Percentiles rank a stretch among this genome's conserved stretches.
phyloP scores from a whole-genome alignment of 1,140 invertebrate species.

The Drosophila takahashii region DNA sequence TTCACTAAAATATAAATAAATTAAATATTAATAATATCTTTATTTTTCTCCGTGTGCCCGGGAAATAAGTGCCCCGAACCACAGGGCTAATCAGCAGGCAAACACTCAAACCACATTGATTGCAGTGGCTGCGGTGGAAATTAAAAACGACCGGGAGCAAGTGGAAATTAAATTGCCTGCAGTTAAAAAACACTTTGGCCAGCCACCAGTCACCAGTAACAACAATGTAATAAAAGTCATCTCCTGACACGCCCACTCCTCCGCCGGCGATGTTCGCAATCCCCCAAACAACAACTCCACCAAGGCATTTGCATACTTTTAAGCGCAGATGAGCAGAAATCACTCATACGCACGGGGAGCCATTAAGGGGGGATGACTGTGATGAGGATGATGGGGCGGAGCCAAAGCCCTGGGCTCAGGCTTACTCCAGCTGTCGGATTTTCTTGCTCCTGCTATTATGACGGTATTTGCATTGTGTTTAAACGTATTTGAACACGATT shows the following conservation, averaged over 20 bases:
- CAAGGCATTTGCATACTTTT: constrained; percentile 80
- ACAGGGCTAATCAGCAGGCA: constrained; percentile 59
- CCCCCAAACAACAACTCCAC: constrained; percentile 28
- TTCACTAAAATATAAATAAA: no score
- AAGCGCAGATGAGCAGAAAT: constrained; percentile 75
- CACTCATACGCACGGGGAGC: constrained; percentile 75
- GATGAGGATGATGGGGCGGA: constrained; percentile 44
- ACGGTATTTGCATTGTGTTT: constrained; percentile 84
- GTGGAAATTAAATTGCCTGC: constrained; percentile 80
- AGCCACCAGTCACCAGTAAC: constrained; percentile 30
- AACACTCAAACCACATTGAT: constrained; percentile 62
- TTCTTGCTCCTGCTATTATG: constrained; percentile 69
- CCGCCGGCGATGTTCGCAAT: constrained; percentile 1
- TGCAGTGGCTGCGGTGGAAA: constrained; percentile 49
- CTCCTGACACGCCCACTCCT: constrained; percentile 56
- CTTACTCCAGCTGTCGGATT: constrained; percentile 67
- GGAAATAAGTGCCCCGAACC: constrained; percentile 25
- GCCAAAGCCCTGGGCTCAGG: constrained; percentile 50
- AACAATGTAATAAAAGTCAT: constrained; percentile 70
- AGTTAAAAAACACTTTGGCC: constrained; percentile 76
- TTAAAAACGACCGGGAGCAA: constrained; percentile 57
- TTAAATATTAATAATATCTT: background rate
- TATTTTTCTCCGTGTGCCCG: constrained; percentile 4
- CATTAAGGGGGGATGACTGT: constrained; percentile 33
- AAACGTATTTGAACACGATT: constrained; percentile 76